Percentiles rank a stretch among this genome's conserved stretches.
phyloP scores from a whole-genome alignment of 1,140 invertebrate genomes.

The Bombus sylvicola region DNA sequence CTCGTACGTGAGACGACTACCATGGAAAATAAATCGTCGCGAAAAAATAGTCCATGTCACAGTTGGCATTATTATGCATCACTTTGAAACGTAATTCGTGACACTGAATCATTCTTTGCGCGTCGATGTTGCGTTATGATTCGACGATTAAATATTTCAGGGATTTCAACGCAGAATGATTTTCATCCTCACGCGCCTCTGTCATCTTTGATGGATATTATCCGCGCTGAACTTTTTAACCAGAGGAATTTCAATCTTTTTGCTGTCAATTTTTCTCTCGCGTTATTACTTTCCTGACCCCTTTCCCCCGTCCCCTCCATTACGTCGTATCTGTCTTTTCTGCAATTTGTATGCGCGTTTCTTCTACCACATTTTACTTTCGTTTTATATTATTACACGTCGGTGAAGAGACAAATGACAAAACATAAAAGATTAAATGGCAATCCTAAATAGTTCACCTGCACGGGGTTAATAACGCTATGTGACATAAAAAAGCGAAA shows the following conservation, averaged over 20 bases:
- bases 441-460: no score
- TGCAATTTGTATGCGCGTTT: neutral
- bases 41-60: neutral
- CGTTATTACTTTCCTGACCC: conserved; percentile 19
- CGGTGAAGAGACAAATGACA: no score
- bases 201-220: conserved; percentile 39
- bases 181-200: neutral
- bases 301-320: neutral
- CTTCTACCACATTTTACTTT: no score
- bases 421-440: no score
- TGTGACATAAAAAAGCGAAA: no score
- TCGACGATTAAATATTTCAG: conserved; percentile 5
- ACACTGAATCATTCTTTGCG: neutral
- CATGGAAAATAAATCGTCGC: neutral
- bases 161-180: neutral
- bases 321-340: no score
- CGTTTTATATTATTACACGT: no score
- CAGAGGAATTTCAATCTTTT: no score
- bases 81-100: neutral
- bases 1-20: neutral
- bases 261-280: conserved; percentile 56
- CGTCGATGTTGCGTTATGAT: neutral
- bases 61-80: neutral
- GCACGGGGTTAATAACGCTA: no score
- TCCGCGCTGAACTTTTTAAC: conserved; percentile 55